Evolutionary conservation across 2,113 vertebrate genomes (phyloP).

Genomic region (Amphiprion percula): DNA sequence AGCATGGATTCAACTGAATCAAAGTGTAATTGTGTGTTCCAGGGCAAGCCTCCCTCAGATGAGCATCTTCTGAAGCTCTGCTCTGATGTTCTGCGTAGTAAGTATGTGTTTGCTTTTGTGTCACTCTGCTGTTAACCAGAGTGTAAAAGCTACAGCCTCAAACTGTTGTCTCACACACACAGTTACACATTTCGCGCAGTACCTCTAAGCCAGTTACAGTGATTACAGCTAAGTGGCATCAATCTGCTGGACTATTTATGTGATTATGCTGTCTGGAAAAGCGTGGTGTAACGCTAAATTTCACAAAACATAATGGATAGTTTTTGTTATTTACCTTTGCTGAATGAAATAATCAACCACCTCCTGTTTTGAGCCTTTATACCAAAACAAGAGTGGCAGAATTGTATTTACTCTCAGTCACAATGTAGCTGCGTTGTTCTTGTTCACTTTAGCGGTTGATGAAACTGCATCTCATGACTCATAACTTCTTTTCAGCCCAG

Average conservation of each 20-base stretch:
- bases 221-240: background rate
- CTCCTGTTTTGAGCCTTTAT: background rate
- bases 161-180: background rate
- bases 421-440: too few species aligned
- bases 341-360: background rate
- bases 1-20: slow-evolving; percentile 19
- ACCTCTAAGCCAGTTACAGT: background rate
- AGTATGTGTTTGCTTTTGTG: slow-evolving; percentile 61
- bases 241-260: background rate
- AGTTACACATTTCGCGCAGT: background rate
- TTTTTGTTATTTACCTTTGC: background rate
- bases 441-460: too few species aligned
- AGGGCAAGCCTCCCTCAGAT: slow-evolving; percentile 85
- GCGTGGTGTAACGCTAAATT: background rate
- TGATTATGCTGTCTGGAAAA: background rate
- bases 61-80: slow-evolving; percentile 83
- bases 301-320: background rate
- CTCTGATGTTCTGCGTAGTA: slow-evolving; percentile 78
- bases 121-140: background rate
- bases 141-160: background rate
- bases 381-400: too few species aligned
- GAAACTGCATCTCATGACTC: too few species aligned
- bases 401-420: too few species aligned
- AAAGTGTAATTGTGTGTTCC: slow-evolving; percentile 69
- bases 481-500: too few species aligned